Conservation (phyloP, 2,113 vertebrate species). For the Cochlearius cochlearius region DNA sequence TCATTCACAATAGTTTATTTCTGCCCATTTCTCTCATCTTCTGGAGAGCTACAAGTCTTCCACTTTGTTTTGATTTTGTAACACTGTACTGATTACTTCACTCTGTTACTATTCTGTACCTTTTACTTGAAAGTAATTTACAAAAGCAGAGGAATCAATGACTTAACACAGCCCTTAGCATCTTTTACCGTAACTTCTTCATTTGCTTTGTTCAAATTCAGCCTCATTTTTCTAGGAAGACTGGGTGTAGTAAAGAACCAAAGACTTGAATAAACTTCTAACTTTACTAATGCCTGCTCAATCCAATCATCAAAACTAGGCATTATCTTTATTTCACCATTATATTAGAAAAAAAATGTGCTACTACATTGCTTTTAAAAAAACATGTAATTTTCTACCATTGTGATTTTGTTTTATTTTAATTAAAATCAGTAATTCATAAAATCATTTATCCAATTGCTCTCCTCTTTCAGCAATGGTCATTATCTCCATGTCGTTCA, state of each 20-base stretch:
- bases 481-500: neutral
- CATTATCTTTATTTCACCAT: neutral
- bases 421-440: constrained; percentile 3
- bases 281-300: neutral
- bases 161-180: neutral
- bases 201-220: neutral
- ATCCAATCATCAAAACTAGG: neutral
- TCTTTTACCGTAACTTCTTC: neutral
- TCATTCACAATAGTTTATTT: neutral
- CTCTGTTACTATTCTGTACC: neutral
- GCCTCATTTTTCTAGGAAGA: neutral
- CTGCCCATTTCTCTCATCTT: neutral
- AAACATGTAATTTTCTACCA: neutral
- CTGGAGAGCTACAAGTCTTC: neutral
- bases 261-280: neutral
- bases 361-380: neutral
- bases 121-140: neutral
- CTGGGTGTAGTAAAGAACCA: neutral
- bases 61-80: neutral
- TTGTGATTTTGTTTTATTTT: neutral
- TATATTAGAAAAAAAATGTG: neutral
- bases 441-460: neutral
- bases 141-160: neutral
- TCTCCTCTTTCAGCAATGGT: neutral
- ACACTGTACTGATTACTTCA: neutral